Base-by-base conservation (phyloP, 2,113 vertebrate genomes). In the Agelaius phoeniceus region DNA sequence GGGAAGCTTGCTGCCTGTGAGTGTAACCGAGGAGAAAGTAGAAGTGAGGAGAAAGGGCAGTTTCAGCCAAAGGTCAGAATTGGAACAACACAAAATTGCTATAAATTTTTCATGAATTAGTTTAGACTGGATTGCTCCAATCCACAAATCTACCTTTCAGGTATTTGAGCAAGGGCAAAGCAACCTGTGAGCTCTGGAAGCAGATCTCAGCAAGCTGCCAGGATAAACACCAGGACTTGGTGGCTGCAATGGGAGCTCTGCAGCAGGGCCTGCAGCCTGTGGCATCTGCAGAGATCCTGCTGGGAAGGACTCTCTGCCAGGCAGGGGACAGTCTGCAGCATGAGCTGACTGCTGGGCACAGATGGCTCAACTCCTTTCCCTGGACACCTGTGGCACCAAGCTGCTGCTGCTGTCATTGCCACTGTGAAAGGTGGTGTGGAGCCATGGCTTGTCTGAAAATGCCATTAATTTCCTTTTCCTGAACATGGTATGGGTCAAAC, bases 161-260 rank as follows among this genome's bases (percentile, higher is more conserved):
- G 13, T 31, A 22, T 8, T 10, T 68, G 73, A 85, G 41, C n/a
- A 57, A 83, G 27, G 33, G 24, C 13, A 73, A 83, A 76, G 6
- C 18, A 83, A 61, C 44, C 69, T 73, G 30, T 21, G 21, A 76
- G 0, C 9, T 61, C 33, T 72, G 1, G 22, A 68, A 90, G 39
- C 10, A 85, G 52, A 88, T 27, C 49, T 92, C 28, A 21, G 28
- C 23, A 30, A 75, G 14, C 20, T 75, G 63, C 6, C 10, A 37
- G 28, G 37, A 90, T 18, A n/a, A 76, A 39, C 24, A 13, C 5
- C 3, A 1, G 28, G 9, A 35, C 0, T 7, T 48, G 21, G 33
- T 35, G 66, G 43, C 20, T 48, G 39, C 49, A 39, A 0, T 3
- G 55, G 55, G 55, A 69, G 33, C 51, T 39, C 55, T 81, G 65